Evolutionary conservation across 2,797 vertebrate species (phyloP).

Genomic region (Danio albolineatus): DNA sequence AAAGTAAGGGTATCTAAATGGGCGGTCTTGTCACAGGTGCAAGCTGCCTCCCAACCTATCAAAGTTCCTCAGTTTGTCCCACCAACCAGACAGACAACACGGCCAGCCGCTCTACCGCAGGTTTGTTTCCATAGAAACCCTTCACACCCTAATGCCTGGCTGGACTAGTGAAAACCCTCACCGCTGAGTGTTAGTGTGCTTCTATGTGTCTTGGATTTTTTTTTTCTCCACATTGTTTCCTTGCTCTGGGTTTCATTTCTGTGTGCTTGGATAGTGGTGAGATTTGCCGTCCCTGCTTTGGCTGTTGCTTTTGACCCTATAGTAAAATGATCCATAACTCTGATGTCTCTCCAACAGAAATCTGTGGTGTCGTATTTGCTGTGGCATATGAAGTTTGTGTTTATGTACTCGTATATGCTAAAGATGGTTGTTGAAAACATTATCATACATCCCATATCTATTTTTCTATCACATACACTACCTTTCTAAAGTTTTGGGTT

Average conservation of each 20-base stretch:
- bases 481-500: not conserved
- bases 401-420: not conserved
- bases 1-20: constrained; percentile 51
- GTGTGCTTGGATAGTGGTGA: constrained; percentile 36
- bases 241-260: constrained; percentile 30
- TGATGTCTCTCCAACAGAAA: not conserved
- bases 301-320: constrained; percentile 27
- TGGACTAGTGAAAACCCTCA: constrained; percentile 48
- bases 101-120: constrained; percentile 87
- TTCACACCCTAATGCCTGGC: constrained; percentile 43
- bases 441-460: not conserved
- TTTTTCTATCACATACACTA: not conserved
- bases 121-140: constrained; percentile 74
- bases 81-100: constrained; percentile 87
- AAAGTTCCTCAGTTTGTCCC: constrained; percentile 91
- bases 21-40: constrained; percentile 81
- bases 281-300: constrained; percentile 23
- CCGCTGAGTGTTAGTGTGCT: constrained; percentile 36
- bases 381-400: not conserved
- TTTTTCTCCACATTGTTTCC: constrained; percentile 13
- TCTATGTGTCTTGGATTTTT: constrained; percentile 40
- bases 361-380: constrained; percentile 11
- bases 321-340: constrained; percentile 1
- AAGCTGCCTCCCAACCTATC: constrained; percentile 87
- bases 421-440: not conserved